phyloP scores from a whole-genome alignment of 2,888 invertebrate genomes.

The Anaspis maculata region DNA sequence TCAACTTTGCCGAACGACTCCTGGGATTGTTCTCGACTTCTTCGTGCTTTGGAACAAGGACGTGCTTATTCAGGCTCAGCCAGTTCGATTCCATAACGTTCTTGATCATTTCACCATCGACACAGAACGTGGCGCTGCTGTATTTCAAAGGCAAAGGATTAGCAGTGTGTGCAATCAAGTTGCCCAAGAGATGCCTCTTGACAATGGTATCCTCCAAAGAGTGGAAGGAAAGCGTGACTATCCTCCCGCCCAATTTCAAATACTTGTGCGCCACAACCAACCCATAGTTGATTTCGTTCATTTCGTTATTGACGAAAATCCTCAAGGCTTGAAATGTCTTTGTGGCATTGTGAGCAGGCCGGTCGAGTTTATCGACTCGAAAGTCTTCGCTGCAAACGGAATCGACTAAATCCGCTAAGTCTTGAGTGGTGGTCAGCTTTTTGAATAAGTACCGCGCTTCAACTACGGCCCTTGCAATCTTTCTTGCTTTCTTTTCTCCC shows the following conservation, averaged over 20 bases:
- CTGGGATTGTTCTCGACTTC: constrained; percentile 76
- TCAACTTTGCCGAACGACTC: constrained; percentile 79
- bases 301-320: constrained; percentile 93
- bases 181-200: constrained; percentile 78
- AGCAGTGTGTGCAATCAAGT: constrained; percentile 61
- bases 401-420: constrained; percentile 56
- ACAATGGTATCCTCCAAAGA: constrained; percentile 90
- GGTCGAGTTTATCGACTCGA: constrained; percentile 54
- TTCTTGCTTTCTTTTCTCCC: constrained; percentile 78
- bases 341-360: constrained; percentile 75
- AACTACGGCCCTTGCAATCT: constrained; percentile 79
- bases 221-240: constrained; percentile 84
- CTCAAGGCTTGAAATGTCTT: constrained; percentile 89
- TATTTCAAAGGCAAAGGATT: constrained; percentile 68
- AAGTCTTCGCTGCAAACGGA: constrained; percentile 38
- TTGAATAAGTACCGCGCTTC: constrained; percentile 58
- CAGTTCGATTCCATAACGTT: constrained; percentile 60
- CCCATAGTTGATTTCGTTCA: constrained; percentile 89
- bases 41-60: constrained; percentile 61
- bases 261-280: constrained; percentile 68
- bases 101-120: constrained; percentile 53
- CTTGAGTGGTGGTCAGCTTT: constrained; percentile 71
- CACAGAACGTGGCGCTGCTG: constrained; percentile 52
- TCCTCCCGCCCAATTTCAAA: constrained; percentile 67
- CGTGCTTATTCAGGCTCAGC: constrained; percentile 73